A percentile compares a stretch with the other conserved stretches of the same genome.
These are phyloP conservation scores for Iselma pallidipennis DNA, from an alignment of 2,888 invertebrate species.

Conservation along the genomic window DNA sequence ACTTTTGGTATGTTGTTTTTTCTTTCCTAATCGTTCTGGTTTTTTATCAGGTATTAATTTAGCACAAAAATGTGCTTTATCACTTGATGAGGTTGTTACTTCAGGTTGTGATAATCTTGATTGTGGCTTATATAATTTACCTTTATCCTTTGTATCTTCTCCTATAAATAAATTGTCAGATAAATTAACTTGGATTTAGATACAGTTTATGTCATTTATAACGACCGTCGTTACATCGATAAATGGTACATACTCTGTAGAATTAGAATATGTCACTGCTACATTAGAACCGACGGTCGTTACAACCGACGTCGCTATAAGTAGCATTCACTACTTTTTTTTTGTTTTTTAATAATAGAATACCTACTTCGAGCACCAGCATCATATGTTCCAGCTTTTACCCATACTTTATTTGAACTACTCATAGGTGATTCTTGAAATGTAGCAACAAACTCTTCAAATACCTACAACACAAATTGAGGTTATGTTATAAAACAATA, in stretches of 20 bases:
- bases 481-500: slow-evolving; percentile 9
- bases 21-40: slow-evolving; percentile 66
- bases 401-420: slow-evolving; percentile 85
- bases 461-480: slow-evolving; percentile 66
- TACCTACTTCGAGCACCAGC: slow-evolving; percentile 85
- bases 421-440: slow-evolving; percentile 86
- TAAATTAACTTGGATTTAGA: no score
- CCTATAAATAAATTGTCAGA: slow-evolving; percentile 65
- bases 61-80: slow-evolving; percentile 71
- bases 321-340: neutral
- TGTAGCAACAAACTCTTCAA: slow-evolving; percentile 96
- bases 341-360: neutral
- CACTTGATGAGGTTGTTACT: slow-evolving; percentile 63
- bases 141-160: slow-evolving; percentile 87
- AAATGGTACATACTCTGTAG: no score
- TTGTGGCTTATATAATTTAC: slow-evolving; percentile 90
- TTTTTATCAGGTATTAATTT: slow-evolving; percentile 68
- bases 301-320: no score
- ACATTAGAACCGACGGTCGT: no score
- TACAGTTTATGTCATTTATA: no score
- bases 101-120: slow-evolving; percentile 67
- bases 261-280: no score
- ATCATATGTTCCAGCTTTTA: slow-evolving; percentile 97
- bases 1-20: slow-evolving; percentile 85
- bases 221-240: no score